Conservation (phyloP, 2,888 invertebrate species). For the Morpho helenor region DNA sequence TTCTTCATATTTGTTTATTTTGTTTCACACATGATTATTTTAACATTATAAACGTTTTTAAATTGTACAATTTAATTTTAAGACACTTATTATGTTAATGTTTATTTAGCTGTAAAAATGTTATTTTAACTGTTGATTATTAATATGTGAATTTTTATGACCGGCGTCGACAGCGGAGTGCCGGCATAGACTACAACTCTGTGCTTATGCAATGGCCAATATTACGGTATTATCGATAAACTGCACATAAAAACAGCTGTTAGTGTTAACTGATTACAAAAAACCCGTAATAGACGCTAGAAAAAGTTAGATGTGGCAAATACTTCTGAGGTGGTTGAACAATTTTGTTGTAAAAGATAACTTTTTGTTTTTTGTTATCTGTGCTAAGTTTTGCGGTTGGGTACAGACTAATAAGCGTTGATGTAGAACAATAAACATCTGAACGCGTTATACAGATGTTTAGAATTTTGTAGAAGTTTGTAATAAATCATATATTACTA, state of each 20-base stretch:
- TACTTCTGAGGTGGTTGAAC: neutral
- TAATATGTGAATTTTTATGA: constrained; percentile 27
- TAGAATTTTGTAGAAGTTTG: too few species aligned
- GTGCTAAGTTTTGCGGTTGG: too few species aligned
- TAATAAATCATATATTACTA: too few species aligned
- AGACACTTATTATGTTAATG: too few species aligned
- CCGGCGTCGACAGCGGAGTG: constrained; percentile 43
- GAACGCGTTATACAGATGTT: too few species aligned
- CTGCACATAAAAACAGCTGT: constrained; percentile 34
- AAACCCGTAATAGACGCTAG: constrained; percentile 15
- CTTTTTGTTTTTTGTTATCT: too few species aligned
- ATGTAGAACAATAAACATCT: too few species aligned
- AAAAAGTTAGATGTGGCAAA: constrained; percentile 9
- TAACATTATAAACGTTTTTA: too few species aligned
- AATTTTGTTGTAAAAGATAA: neutral
- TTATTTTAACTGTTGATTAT: constrained; percentile 6
- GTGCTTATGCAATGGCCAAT: constrained; percentile 60
- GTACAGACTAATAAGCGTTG: too few species aligned
- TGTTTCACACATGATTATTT: too few species aligned
- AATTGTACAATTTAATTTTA: too few species aligned
- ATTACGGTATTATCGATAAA: constrained; percentile 56
- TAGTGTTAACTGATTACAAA: constrained; percentile 31
- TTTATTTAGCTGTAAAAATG: neutral
- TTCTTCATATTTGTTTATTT: too few species aligned
- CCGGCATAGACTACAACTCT: constrained; percentile 48